Evolutionary conservation across 2,113 vertebrate species (phyloP).

Genomic region (Raja brachyura): DNA sequence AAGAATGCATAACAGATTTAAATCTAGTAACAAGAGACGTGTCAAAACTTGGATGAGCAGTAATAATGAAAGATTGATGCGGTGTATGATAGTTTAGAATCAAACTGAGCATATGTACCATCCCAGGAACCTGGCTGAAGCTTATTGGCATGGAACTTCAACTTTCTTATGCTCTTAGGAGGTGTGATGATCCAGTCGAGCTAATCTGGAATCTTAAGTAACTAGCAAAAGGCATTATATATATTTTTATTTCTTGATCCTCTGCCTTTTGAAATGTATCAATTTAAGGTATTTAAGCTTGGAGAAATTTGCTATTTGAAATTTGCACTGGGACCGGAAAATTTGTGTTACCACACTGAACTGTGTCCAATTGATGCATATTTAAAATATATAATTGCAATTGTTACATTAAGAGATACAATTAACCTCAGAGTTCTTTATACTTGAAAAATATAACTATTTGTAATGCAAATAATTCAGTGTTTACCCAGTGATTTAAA

Average conservation of each 20-base stretch:
- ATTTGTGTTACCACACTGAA: constrained; percentile 36
- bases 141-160: background rate
- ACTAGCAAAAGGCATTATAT: background rate
- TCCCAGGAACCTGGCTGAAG: background rate
- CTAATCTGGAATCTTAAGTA: background rate
- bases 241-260: background rate
- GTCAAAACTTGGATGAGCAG: background rate
- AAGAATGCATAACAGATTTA: constrained; percentile 22
- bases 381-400: background rate
- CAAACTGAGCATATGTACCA: background rate
- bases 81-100: background rate
- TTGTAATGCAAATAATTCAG: background rate
- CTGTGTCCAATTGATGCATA: background rate
- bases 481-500: background rate
- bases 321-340: constrained; percentile 44
- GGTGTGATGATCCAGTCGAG: background rate
- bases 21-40: background rate
- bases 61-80: background rate
- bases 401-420: background rate
- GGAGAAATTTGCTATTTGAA: background rate
- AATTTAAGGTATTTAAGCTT: too few species aligned
- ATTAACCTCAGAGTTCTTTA: background rate
- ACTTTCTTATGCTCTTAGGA: background rate
- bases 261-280: too few species aligned
- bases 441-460: background rate